Evolutionary conservation across 2,113 vertebrate genomes (phyloP), one percentile per base, ranked within the genome.

Genomic region (Motacilla tschutschensis): DNA sequence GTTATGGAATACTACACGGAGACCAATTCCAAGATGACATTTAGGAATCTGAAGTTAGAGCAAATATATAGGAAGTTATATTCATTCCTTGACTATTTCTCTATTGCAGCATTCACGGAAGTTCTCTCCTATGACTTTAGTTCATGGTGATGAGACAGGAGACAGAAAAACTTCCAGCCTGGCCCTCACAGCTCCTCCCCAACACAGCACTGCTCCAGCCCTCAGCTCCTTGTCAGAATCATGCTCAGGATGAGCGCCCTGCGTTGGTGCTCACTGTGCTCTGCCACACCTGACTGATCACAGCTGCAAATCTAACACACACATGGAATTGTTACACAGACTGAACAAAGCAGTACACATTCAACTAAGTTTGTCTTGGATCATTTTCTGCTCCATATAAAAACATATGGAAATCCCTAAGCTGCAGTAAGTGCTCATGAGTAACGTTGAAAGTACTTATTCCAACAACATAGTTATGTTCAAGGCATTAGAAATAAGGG

Each of bases 371-470:
- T 78, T 54, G 72, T 60, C 74, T 72, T 50, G 84, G 69, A 67
- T 57, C 25, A 85, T 87, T n/a, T 66, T 88, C 87, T 85, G 83
- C 72, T 91, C 83, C 86, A 81, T 63, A 80, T 46, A 71, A 47
- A 91, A 91, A 48, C 28, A 86, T 59, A 87, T 20, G 69, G 87
- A 69, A 78, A 73, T 71, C 80, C 57, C 90, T 93, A 90, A 79
- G 47, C 46, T 72, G 64, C 69, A 85, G 50, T 96, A 97, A 97
- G 96, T 96, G 96, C 96, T 96, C 91, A 93, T 41, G 79, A 95
- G 77, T 85, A 95, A 89, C 69, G 74, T 94, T 90, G 93, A 85
- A 95, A 96, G 93, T 93, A 94, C 76, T 95, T 87, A 75, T 81
- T 88, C 88, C 91, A 94, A 94, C 79, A 94, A 84, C 69, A 89